Base-by-base conservation (phyloP, 2,113 vertebrate species). In the Pelusios castaneus region DNA sequence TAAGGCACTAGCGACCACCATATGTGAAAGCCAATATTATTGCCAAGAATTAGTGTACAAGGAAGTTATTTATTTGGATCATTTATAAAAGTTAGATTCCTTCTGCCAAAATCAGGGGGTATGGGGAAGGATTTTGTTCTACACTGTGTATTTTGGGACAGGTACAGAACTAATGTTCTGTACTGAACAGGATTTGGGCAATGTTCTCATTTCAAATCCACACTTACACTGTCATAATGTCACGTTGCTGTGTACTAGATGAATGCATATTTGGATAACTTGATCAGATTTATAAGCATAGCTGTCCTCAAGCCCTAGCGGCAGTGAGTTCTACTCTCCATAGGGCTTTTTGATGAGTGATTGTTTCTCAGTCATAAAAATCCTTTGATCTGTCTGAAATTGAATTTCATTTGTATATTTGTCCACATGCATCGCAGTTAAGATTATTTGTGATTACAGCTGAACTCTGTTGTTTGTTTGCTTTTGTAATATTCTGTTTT, bases 121-220 rank as follows among this genome's bases (percentile, higher is more conserved):
- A 47, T n/a, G 2, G 88, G 22, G n/a, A 84, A 51, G n/a, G 1
- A 58, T 25, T 78, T 80, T 81, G 73, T 8, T 81, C 73, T 85
- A 4, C 63, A 67, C 49, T 87, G 21, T n/a, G 34, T 70, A 41
- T 56, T 80, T 17, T 75, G 80, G 70, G 77, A 89, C 3, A 3
- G 0, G 3, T 75, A 73, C 25, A 78, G 21, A 49, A n/a, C 22
- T 93, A 89, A 93, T 80, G 67, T 45, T 87, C 43, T 80, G 43
- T 19, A 34, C 70, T 12, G 45, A 89, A 45, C 41, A 75, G 38
- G n/a, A 77, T 12, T 78, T 45, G 22, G 49, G n/a, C 41, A 24
- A 45, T 78, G 7, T 81, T 95, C 87, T 90, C 31, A 88, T 41
- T 52, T 45, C 6, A 87, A 89, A 70, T 75, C 55, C 55, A 75